phyloP scores from a whole-genome alignment of 1,140 invertebrate species.

The Bombus waltoni region DNA sequence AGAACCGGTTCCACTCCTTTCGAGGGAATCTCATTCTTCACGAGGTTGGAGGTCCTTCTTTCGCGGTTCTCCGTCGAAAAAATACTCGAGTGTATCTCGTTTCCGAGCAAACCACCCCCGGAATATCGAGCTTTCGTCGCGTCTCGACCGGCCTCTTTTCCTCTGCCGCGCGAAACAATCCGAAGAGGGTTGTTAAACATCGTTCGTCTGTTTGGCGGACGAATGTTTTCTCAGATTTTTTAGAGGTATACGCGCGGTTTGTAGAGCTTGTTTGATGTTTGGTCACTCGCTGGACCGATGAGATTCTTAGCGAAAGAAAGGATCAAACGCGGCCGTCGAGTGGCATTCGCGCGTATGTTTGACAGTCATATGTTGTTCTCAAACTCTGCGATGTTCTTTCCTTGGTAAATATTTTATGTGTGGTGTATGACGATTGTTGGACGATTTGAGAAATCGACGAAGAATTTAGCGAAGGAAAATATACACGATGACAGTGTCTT shows the following conservation, averaged over 20 bases:
- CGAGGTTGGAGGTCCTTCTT: slow-evolving; percentile 11
- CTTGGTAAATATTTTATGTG: neutral
- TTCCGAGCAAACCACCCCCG: neutral
- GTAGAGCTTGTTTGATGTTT: slow-evolving; percentile 13
- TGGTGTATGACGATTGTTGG: too few species aligned
- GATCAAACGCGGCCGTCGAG: neutral
- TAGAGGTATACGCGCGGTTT: neutral
- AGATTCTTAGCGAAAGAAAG: neutral
- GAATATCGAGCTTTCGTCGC: neutral
- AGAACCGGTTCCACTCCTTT: slow-evolving; percentile 17
- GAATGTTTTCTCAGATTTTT: slow-evolving; percentile 7
- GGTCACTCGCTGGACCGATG: neutral
- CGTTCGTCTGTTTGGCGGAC: neutral
- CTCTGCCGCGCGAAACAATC: neutral
- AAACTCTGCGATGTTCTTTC: neutral
- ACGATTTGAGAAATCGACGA: too few species aligned
- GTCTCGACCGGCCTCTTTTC: neutral
- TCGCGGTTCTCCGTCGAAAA: slow-evolving; percentile 4
- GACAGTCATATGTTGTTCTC: neutral
- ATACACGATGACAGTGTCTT: too few species aligned
- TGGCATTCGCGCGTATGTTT: slow-evolving; percentile 1
- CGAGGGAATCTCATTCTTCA: neutral
- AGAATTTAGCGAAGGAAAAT: too few species aligned
- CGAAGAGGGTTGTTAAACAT: slow-evolving; percentile 5
- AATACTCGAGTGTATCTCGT: neutral